phyloP scores from a whole-genome alignment of 2,113 vertebrate genomes.

The Aleadryas rufinucha region DNA sequence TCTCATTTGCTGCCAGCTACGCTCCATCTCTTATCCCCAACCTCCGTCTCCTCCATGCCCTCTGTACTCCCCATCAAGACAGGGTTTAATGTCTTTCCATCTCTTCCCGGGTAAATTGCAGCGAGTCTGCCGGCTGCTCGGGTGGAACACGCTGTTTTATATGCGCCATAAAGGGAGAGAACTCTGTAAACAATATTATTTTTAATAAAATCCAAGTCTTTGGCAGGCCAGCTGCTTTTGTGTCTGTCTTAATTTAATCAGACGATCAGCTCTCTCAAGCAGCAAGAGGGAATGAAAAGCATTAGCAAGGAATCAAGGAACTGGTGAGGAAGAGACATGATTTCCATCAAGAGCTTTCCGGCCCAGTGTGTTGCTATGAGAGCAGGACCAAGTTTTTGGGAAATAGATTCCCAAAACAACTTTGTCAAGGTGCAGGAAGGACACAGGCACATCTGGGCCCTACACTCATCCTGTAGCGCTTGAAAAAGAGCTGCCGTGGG shows the following conservation, averaged over 20 bases:
- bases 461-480: fast-evolving
- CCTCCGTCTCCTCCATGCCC: not conserved
- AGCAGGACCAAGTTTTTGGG: not conserved
- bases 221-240: conserved; percentile 57
- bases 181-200: conserved; percentile 63
- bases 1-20: not conserved
- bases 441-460: not conserved
- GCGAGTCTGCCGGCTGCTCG: not conserved
- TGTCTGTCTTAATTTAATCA: conserved; percentile 68
- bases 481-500: not conserved
- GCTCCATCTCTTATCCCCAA: not conserved
- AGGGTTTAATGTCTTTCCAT: conserved; percentile 49
- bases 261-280: conserved; percentile 53
- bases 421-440: conserved; percentile 7
- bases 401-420: not conserved
- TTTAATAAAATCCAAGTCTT: conserved; percentile 66
- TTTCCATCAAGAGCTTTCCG: conserved; percentile 37
- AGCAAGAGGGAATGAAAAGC: conserved; percentile 42
- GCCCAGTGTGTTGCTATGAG: not conserved
- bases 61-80: not conserved
- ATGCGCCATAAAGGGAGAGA: conserved; percentile 47
- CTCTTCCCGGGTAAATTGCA: not conserved
- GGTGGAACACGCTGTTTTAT: conserved; percentile 37
- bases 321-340: conserved; percentile 25
- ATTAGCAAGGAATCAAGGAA: conserved; percentile 56